A percentile compares a stretch with the other conserved stretches of the same genome.
These are phyloP conservation scores for Augochlorella aurata DNA, from an alignment of 2,888 invertebrate genomes.

Conservation along the genomic window DNA sequence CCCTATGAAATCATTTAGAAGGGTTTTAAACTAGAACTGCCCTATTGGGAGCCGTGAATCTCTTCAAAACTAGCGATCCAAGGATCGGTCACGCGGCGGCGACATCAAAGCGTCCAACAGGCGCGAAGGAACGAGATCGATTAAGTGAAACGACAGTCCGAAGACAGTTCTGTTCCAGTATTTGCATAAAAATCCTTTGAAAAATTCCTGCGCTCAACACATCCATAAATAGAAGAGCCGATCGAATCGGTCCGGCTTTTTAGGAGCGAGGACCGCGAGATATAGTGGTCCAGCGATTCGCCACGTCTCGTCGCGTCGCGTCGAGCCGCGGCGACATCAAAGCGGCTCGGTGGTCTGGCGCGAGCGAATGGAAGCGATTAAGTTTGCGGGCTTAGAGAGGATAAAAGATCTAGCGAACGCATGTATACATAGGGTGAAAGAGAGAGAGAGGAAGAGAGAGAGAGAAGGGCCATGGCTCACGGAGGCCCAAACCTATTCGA, in stretches of 20 bases:
- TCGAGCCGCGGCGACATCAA: conserved; percentile 64
- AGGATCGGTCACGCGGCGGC: neutral
- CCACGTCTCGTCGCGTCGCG: conserved; percentile 21
- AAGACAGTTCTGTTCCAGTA: neutral
- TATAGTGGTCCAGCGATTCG: conserved; percentile 47
- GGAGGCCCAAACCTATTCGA: conserved; percentile 12
- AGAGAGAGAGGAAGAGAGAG: conserved; percentile 11
- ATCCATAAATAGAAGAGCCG: conserved; percentile 4
- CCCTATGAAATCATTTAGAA: neutral
- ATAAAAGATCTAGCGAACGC: conserved; percentile 33
- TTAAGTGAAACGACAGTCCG: neutral
- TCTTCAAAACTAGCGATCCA: neutral
- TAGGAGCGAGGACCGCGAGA: neutral
- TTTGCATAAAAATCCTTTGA: neutral
- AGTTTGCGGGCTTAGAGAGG: conserved; percentile 52
- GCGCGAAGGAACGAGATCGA: neutral
- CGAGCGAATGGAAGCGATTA: conserved; percentile 56
- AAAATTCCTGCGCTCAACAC: neutral
- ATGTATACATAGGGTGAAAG: neutral
- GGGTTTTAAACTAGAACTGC: neutral
- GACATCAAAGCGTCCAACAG: neutral
- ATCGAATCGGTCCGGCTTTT: conserved; percentile 6
- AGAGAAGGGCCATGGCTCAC: conserved; percentile 30
- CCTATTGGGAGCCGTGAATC: neutral
- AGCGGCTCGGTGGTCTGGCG: conserved; percentile 43